These are phyloP conservation scores for Macrosiphum euphorbiae DNA, from an alignment of 2,888 invertebrate genomes.

Conservation along the genomic window DNA sequence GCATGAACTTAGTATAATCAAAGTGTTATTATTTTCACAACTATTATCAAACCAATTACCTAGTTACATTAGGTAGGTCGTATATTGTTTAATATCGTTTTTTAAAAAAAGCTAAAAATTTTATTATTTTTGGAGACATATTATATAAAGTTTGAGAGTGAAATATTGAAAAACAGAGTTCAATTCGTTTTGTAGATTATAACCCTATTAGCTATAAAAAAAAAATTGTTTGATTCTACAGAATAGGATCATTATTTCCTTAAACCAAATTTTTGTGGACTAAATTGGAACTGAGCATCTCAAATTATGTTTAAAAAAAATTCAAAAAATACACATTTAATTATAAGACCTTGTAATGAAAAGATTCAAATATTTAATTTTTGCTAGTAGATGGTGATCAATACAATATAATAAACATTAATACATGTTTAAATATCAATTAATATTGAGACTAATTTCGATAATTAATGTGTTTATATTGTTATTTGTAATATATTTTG, in stretches of 20 bases:
- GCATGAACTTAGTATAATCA: neutral
- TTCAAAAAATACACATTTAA: neutral
- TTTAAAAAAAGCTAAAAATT: neutral
- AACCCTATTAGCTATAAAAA: no score
- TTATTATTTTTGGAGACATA: no score
- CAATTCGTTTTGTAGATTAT: no score
- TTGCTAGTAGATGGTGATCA: neutral
- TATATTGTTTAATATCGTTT: neutral
- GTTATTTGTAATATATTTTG: neutral
- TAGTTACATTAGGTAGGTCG: neutral
- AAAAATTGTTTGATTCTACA: no score
- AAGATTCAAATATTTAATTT: neutral
- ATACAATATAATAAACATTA: neutral
- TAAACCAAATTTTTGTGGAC: neutral
- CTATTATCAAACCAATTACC: neutral
- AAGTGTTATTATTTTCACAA: neutral
- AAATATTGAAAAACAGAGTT: no score
- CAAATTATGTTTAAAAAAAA: neutral
- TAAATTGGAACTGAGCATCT: neutral
- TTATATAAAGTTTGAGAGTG: no score
- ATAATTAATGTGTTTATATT: neutral
- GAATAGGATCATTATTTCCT: no score
- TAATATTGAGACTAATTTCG: neutral
- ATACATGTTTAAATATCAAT: neutral
- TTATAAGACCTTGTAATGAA: neutral